Conservation (phyloP, 2,888 invertebrate species). For the Pterobdella sp. region DNA sequence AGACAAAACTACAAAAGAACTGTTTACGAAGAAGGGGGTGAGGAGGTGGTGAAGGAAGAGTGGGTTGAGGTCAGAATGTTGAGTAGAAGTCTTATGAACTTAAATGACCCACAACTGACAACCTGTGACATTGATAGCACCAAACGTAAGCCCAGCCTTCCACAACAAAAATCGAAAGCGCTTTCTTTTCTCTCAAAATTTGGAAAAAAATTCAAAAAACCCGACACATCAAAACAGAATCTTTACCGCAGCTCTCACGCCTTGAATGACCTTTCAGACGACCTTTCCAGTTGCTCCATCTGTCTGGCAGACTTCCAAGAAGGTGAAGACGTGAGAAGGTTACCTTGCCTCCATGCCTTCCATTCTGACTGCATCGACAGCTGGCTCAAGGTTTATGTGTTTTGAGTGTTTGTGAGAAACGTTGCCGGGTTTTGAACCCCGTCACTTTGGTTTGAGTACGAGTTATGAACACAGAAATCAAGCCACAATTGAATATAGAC, state of each 20-base stretch:
- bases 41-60: not conserved
- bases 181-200: too few species aligned
- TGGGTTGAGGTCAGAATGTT: conserved; percentile 32
- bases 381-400: conserved; percentile 42
- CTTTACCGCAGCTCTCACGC: not conserved
- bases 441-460: too few species aligned
- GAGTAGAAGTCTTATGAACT: too few species aligned
- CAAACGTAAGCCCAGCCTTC: too few species aligned
- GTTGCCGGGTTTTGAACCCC: too few species aligned
- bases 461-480: too few species aligned
- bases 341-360: conserved; percentile 47
- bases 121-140: too few species aligned
- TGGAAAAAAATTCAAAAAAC: not conserved
- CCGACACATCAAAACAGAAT: not conserved
- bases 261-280: not conserved
- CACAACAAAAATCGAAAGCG: too few species aligned
- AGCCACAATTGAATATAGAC: too few species aligned
- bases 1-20: not conserved
- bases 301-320: conserved; percentile 45
- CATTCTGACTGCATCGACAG: conserved; percentile 46
- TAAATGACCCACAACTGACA: too few species aligned
- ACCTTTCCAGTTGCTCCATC: conserved; percentile 35
- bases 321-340: conserved; percentile 43
- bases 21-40: not conserved
- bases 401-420: too few species aligned